Conservation (phyloP, 2,113 vertebrate species). For the Platichthys flesus region DNA sequence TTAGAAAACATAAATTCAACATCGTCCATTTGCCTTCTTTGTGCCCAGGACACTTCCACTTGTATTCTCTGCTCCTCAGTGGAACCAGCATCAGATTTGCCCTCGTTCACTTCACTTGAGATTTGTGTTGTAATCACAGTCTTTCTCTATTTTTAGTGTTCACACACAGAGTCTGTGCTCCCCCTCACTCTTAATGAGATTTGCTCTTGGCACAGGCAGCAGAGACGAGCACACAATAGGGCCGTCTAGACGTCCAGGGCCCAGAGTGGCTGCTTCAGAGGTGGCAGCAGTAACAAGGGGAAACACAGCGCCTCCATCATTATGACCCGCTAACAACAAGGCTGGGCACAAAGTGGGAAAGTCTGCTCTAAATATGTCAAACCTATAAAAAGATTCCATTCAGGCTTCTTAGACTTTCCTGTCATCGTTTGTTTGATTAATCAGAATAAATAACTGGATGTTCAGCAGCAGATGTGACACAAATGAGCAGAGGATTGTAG, state of each 20-base stretch:
- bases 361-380: conserved; percentile 16
- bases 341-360: not conserved
- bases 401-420: not conserved
- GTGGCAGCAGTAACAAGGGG: not conserved
- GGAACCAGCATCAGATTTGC: not conserved
- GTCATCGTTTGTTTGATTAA: not conserved
- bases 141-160: conserved; percentile 54
- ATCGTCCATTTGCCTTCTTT: not conserved
- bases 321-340: not conserved
- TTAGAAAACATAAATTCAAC: not conserved
- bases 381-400: not conserved
- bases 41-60: not conserved
- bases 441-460: not conserved
- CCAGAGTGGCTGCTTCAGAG: conserved; percentile 22
- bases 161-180: conserved; percentile 24
- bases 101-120: conserved; percentile 28
- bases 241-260: conserved; percentile 46
- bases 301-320: not conserved
- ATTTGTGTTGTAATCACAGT: conserved; percentile 35
- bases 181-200: conserved; percentile 58
- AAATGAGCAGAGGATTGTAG: no score
- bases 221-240: conserved; percentile 17
- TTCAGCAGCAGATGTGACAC: no score
- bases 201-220: conserved; percentile 47
- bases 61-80: not conserved